A percentile compares a stretch with the other conserved stretches of the same genome.
phyloP scores from a whole-genome alignment of 2,888 invertebrate genomes.

The Drosophila bunnanda region DNA sequence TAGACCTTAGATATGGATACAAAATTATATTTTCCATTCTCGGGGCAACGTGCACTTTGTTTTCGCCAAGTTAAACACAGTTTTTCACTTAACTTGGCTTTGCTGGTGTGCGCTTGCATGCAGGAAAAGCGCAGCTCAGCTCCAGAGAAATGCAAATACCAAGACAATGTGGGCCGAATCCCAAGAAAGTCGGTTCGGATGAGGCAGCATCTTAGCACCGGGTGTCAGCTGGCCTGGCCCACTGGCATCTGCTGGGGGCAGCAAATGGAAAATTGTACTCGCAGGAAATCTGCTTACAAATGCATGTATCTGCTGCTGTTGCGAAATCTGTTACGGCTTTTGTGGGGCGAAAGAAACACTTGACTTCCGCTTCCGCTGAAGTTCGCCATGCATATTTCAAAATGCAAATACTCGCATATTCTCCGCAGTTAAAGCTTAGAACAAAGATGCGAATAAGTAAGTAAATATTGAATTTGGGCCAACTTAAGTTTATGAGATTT shows the following conservation, averaged over 20 bases:
- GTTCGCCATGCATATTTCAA: conserved; percentile 56
- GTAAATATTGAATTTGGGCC: conserved; percentile 57
- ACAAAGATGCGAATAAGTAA: conserved; percentile 61
- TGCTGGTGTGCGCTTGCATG: conserved; percentile 12
- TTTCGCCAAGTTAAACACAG: conserved; percentile 26
- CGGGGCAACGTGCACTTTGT: conserved; percentile 2
- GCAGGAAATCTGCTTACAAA: conserved; percentile 74
- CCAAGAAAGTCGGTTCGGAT: conserved; percentile 48
- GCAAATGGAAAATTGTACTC: conserved; percentile 69
- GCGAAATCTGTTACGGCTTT: conserved; percentile 61
- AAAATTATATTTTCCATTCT: background rate
- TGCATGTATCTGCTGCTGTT: conserved; percentile 53
- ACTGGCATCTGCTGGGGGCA: conserved; percentile 70
- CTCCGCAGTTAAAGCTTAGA: conserved; percentile 60
- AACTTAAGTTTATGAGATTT: background rate
- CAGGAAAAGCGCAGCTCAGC: conserved; percentile 39
- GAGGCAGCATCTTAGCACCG: conserved; percentile 23
- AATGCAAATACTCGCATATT: conserved; percentile 60
- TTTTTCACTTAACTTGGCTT: conserved; percentile 41
- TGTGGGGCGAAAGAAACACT: conserved; percentile 62
- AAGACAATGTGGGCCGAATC: conserved; percentile 61
- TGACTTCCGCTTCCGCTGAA: conserved; percentile 74
- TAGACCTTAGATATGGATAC: background rate
- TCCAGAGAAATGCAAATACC: conserved; percentile 74
- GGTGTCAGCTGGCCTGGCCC: conserved; percentile 62